Percentiles rank a stretch among this genome's conserved stretches.
Evolutionary conservation across 2,113 vertebrate species (phyloP).

Genomic region (Actenoides lindsayi): DNA sequence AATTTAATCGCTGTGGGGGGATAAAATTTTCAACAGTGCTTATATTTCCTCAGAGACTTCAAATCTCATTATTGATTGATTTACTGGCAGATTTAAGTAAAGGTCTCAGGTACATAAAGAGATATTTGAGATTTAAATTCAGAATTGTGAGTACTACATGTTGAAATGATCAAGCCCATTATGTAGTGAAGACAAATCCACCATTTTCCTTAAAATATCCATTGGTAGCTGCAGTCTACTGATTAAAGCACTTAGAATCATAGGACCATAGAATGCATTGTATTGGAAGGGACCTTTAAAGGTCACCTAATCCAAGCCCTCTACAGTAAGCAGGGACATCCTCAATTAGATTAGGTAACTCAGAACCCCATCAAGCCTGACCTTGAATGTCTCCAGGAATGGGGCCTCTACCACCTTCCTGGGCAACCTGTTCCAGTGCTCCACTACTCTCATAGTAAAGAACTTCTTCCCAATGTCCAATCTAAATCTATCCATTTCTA

Average conservation of each 20-base stretch:
- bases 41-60: not conserved
- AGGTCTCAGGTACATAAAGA: not conserved
- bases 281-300: too few species aligned
- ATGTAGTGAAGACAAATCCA: not conserved
- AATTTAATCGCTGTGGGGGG: slow-evolving; percentile 13
- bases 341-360: too few species aligned
- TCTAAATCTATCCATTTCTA: too few species aligned
- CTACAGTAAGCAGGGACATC: too few species aligned
- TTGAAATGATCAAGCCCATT: not conserved
- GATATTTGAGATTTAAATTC: not conserved
- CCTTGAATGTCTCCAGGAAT: too few species aligned
- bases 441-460: too few species aligned
- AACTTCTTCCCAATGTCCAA: too few species aligned
- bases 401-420: too few species aligned
- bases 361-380: too few species aligned
- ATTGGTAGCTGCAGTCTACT: not conserved
- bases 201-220: not conserved
- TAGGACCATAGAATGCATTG: too few species aligned
- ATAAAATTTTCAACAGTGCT: not conserved
- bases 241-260: not conserved
- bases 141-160: not conserved
- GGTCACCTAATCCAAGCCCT: too few species aligned
- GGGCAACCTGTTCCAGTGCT: too few species aligned
- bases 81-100: not conserved
- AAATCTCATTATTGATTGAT: not conserved